Evolutionary conservation across 37 sponge, comb jelly and placozoan genomes (phyloP), one percentile per base, ranked within the genome.

Genomic region (Halichondria panicea): DNA sequence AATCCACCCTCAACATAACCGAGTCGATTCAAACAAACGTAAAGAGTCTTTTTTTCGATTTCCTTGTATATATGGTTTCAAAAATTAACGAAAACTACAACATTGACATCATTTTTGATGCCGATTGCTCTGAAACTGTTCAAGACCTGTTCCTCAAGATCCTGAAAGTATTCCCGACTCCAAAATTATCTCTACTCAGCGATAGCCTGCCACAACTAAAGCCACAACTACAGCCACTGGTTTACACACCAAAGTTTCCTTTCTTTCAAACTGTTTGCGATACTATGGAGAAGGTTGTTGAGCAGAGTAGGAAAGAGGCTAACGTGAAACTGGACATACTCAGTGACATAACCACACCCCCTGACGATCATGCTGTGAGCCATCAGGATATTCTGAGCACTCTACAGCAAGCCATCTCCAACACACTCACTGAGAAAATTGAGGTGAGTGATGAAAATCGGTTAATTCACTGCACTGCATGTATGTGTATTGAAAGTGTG

Each of bases 1-100:
- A 91, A 28, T 86, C 91, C 30, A 91, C 83, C 33, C 53, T 91
- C 54, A 91, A 77, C 77, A 81, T 91, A 42, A 78, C 87, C 13
- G 91, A 91, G 44, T 78, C 79, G 21, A 72, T 94, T 27, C 82
- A 91, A 59, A 71, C 69, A 25, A 78, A 42, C 50, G 84, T 88
- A 61, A 82, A 84, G 71, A 80, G 55, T 55, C 71, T 79, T 0
- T 84, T 91, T 65, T 75, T 77, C 42, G 87, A 91, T 36, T 94
- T 89, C 63, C 55, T 91, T 28, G 76, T 87, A 53, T 79, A 75
- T 66, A 84, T 94, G 87, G 11, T 91, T 43, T 76, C 77, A 21
- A 83, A 71, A 36, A 80, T 91, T 36, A 94, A 88, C 33, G 70
- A 87, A n/a, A 62, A 67, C 43, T 58, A 61, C 33, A 86, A 91